Percentiles rank a stretch among this genome's conserved stretches.
Conservation (phyloP, 2,113 vertebrate species). For the Mustela lutreola region DNA sequence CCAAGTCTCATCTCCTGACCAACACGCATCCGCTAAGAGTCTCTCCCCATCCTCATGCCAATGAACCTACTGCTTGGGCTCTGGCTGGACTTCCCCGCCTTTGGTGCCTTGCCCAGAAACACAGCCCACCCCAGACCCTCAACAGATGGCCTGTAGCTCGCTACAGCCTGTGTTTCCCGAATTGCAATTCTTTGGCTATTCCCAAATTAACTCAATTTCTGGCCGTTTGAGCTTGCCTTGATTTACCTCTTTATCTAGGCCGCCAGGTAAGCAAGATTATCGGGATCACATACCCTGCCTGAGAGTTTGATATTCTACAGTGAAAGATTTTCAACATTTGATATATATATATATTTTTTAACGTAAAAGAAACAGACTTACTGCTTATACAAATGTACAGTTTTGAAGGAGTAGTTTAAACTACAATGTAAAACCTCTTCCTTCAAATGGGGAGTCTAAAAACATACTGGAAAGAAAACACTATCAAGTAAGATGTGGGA, state of each 20-base stretch:
- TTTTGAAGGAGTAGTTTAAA: constrained; percentile 3
- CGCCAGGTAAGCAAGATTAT: background rate
- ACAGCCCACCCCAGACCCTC: background rate
- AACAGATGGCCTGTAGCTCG: background rate
- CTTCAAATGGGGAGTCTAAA: background rate
- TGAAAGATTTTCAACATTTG: background rate
- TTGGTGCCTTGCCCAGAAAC: background rate
- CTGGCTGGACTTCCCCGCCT: background rate
- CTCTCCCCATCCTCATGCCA: background rate
- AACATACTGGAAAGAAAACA: constrained; percentile 4
- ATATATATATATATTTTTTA: background rate
- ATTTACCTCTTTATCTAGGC: background rate
- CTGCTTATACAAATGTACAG: background rate
- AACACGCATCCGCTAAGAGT: background rate
- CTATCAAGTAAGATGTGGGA: background rate
- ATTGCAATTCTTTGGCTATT: background rate
- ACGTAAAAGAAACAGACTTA: background rate
- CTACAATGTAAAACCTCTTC: background rate
- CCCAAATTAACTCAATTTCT: background rate
- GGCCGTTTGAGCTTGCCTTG: background rate
- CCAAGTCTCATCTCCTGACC: background rate
- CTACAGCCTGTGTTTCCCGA: background rate
- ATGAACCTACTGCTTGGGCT: background rate
- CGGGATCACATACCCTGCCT: background rate
- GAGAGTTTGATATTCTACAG: background rate